phyloP scores from a whole-genome alignment of 2,888 invertebrate genomes.

The Xestobium rufovillosum region DNA sequence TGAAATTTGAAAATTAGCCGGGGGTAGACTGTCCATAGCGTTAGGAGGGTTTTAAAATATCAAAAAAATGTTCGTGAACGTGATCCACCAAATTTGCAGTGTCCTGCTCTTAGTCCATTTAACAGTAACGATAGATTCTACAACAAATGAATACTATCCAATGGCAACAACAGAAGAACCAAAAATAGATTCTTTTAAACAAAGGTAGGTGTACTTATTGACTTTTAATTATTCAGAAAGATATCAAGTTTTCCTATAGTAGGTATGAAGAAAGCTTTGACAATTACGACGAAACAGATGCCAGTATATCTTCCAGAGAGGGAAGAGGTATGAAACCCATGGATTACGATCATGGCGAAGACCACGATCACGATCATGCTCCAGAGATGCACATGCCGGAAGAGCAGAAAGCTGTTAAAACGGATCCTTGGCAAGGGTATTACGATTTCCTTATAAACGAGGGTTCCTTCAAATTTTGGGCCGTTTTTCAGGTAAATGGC shows the following conservation, averaged over 20 bases:
- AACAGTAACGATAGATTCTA: no score
- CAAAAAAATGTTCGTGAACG: no score
- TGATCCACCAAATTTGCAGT: no score
- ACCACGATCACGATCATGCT: constrained; percentile 45
- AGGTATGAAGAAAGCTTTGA: constrained; percentile 37
- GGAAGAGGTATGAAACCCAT: constrained; percentile 39
- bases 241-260: constrained; percentile 7
- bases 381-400: constrained; percentile 44
- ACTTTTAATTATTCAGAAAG: not conserved
- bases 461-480: constrained; percentile 85
- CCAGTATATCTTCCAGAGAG: constrained; percentile 30
- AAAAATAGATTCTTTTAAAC: constrained; percentile 23
- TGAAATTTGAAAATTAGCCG: constrained; percentile 27
- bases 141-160: constrained; percentile 26
- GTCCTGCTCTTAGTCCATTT: no score
- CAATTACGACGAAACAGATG: constrained; percentile 36
- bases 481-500: constrained; percentile 66
- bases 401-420: constrained; percentile 52
- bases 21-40: constrained; percentile 22
- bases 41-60: no score
- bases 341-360: constrained; percentile 46
- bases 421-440: constrained; percentile 72
- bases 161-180: constrained; percentile 30
- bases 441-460: constrained; percentile 84
- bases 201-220: constrained; percentile 25